Conservation (phyloP, 2,113 vertebrate genomes). For the Vombatus ursinus region DNA sequence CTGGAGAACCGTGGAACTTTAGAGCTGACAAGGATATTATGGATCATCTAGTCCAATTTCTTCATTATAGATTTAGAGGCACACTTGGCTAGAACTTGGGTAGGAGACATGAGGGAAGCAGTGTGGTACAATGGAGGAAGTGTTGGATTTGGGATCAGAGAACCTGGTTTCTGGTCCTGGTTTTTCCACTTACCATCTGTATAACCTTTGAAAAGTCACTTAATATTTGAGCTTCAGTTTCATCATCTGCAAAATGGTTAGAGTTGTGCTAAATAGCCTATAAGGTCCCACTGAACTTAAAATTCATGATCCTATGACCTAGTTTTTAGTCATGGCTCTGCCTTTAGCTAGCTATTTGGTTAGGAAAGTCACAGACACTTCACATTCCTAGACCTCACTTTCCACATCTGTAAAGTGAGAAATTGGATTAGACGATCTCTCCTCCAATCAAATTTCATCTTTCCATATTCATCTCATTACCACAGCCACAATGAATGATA, state of each 20-base stretch:
- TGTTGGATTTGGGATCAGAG: background rate
- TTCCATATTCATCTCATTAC: background rate
- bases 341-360: background rate
- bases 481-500: background rate
- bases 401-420: background rate
- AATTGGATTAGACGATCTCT: background rate
- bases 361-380: background rate
- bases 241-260: background rate
- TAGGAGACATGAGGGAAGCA: background rate
- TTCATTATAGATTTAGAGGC: background rate
- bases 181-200: background rate
- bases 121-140: background rate
- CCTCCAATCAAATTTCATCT: background rate
- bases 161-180: background rate
- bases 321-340: background rate
- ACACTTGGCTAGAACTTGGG: background rate
- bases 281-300: background rate
- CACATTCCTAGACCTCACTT: background rate
- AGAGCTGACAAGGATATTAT: background rate
- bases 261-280: background rate
- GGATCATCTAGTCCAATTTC: background rate
- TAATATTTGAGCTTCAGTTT: background rate
- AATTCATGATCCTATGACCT: background rate
- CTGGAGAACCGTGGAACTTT: background rate
- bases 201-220: background rate